Base-by-base conservation (phyloP, 1,140 invertebrate genomes). In the Pollicipes pollicipes region DNA sequence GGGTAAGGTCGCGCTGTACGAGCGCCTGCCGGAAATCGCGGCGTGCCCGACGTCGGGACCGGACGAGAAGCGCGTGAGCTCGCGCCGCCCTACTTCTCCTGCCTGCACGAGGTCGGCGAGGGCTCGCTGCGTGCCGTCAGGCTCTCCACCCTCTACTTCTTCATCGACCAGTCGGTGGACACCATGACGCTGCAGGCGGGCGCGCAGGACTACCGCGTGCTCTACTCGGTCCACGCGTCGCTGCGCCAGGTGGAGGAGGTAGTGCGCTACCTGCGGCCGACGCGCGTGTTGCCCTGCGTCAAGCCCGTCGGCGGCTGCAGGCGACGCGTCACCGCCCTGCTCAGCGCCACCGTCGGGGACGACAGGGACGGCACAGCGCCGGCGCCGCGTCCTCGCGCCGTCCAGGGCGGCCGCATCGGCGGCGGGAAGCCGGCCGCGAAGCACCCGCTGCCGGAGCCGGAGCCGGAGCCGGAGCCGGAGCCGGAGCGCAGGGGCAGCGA, bases 241-340 rank as follows among this genome's bases (percentile, higher is more conserved):
- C 74, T 73, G 64, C 71, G 72, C 4, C 73, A 75, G 58, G 74
- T 75, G 37, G 69, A 73, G 21, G 74, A 75, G 66, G 35, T 75
- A 30, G 74, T 75, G 0, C 70, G 72, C 6, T 75, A 75, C 69
- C 70, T 75, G 24, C 68, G 74, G 26, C 74, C 74, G n/a, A 30
- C 72, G n/a, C 74, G 74, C 45, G 74, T 75, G n/a, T 73, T 73
- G 45, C 74, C 74, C n/a, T 74, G 73, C 68, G 74, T 75, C n/a
- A 73, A 73, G 35, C 74, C 74, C 10, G 13, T 21, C 10, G 21
- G 21, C 45, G 21, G 45, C 45, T 58, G 13, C 2, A 3, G 13
- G 21, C 13, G 24, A 21, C 13, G 45, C 17, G 45, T 58, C 10
- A 21, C 24, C 13, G 21, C 45, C 2, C 45, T 58, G 45, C 45